Evolutionary conservation across 2,113 vertebrate species (phyloP).

Genomic region (Engystomops pustulosus): DNA sequence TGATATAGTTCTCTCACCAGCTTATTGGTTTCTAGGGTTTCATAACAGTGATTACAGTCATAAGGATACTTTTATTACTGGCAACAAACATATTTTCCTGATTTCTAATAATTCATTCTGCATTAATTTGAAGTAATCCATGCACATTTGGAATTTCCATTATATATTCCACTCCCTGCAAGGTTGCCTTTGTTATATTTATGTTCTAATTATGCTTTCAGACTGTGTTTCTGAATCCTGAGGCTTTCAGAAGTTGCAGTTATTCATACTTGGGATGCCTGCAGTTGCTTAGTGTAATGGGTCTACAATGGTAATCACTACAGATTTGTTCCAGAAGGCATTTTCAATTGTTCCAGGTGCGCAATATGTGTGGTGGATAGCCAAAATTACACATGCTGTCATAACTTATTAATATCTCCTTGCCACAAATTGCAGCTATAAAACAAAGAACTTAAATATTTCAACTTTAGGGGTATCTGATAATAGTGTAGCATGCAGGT

Average conservation of each 20-base stretch:
- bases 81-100: slow-evolving; percentile 17
- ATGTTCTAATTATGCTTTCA: slow-evolving; percentile 64
- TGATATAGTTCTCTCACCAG: slow-evolving; percentile 7
- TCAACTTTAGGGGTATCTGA: neutral
- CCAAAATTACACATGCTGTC: slow-evolving; percentile 29
- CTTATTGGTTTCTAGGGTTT: slow-evolving; percentile 2
- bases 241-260: slow-evolving; percentile 61
- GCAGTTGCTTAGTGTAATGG: slow-evolving; percentile 56
- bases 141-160: slow-evolving; percentile 45
- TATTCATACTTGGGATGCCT: slow-evolving; percentile 58
- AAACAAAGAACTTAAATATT: slow-evolving; percentile 33
- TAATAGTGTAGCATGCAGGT: neutral
- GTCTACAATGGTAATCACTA: slow-evolving; percentile 62
- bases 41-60: slow-evolving; percentile 25
- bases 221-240: slow-evolving; percentile 61
- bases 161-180: slow-evolving; percentile 11
- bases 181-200: slow-evolving; percentile 35
- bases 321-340: slow-evolving; percentile 60
- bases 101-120: slow-evolving; percentile 24
- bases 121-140: slow-evolving; percentile 39
- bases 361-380: slow-evolving; percentile 42
- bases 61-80: slow-evolving; percentile 6
- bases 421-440: slow-evolving; percentile 21
- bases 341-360: slow-evolving; percentile 57
- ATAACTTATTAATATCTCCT: slow-evolving; percentile 45